Evolutionary conservation across 2,888 invertebrate genomes (phyloP), one percentile per base, ranked within the genome.

Genomic region (Ceriagrion tenellum): DNA sequence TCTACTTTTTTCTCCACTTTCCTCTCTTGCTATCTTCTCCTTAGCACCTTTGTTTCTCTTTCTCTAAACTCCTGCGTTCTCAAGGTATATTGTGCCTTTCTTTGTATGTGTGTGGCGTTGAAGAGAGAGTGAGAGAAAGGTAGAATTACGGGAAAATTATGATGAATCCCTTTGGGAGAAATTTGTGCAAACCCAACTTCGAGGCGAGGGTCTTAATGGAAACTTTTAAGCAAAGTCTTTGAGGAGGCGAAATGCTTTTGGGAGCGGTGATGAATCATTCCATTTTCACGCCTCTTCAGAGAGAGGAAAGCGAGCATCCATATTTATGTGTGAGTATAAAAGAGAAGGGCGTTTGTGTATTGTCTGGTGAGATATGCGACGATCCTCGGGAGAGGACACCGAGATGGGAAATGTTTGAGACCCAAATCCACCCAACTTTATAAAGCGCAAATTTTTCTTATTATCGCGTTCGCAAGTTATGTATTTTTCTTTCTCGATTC

Each of bases 181-280:
- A 35, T 35, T 30, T 81, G 10, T 10, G 81, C n/a, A 6, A 35
- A 16, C 30, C 13, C n/a, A 81, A 81, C 81, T 81, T 81, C 35
- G 30, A 59, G 59, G 59, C 12, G 59, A 16, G 13, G 35, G 23
- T 30, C 35, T 81, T 81, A 81, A 81, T 81, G 81, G 30, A 81
- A 81, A 81, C 81, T 81, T 59, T 59, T 20, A 12, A 10, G 30
- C 81, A n/a, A 35, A 81, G 35, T 6, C 81, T 35, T 35, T 16
- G 35, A n/a, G 35, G 8, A 35, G 0, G 59, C 1, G 59, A 8
- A 47, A 47, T 59, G 18, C 59, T 59, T 20, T 20, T 6, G 35
- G 81, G 81, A 81, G 81, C 13, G 18, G 26, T 81, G 81, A 81
- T 81, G 81, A 81, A 81, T 81, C 81, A 81, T 81, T 35, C 30